Evolutionary conservation across 2,113 vertebrate species (phyloP).

Genomic region (Siniperca knerii): DNA sequence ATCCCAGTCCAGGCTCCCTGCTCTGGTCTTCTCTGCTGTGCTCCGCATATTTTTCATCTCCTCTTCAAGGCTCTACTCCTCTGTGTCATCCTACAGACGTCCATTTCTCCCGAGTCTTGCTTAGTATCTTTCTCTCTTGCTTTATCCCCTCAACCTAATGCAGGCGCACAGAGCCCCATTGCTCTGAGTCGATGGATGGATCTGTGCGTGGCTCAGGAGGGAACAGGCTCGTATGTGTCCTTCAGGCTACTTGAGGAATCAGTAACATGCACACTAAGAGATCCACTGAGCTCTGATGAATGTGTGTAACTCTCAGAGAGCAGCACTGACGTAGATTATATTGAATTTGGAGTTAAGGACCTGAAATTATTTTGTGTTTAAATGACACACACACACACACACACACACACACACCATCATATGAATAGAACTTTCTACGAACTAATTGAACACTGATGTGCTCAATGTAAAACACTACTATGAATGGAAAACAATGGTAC

Average conservation of each 20-base stretch:
- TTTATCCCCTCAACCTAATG: constrained; percentile 20
- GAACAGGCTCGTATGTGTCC: constrained; percentile 47
- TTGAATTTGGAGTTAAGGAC: constrained; percentile 49
- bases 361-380: neutral
- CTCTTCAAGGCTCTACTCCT: constrained; percentile 31
- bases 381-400: too few relatives aligned
- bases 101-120: constrained; percentile 19
- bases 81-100: constrained; percentile 35
- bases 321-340: constrained; percentile 36
- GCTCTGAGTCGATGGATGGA: constrained; percentile 44
- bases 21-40: constrained; percentile 39
- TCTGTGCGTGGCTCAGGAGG: constrained; percentile 30
- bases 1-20: constrained; percentile 7
- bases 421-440: too few relatives aligned
- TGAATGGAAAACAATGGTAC: too few relatives aligned
- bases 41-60: constrained; percentile 34
- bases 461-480: too few relatives aligned
- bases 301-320: constrained; percentile 26
- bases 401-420: too few relatives aligned
- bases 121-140: constrained; percentile 19
- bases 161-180: constrained; percentile 10
- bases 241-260: constrained; percentile 47
- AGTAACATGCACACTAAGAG: constrained; percentile 27
- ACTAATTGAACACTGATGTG: too few relatives aligned
- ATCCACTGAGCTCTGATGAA: constrained; percentile 41